Conservation (phyloP, 2,113 vertebrate genomes). For the Corvus moneduloides region DNA sequence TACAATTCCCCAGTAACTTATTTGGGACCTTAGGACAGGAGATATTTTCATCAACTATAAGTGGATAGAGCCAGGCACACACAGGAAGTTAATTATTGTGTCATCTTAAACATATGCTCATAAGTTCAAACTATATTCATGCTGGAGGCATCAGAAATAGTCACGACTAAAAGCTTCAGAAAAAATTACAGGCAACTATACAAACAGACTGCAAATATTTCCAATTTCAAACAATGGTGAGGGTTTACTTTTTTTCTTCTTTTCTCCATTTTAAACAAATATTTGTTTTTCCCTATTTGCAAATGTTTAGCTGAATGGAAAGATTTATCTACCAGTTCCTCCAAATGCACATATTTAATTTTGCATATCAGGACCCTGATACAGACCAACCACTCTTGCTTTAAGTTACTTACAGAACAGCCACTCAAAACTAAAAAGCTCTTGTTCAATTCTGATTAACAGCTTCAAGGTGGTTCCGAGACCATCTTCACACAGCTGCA, state of each 20-base stretch:
- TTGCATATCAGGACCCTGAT: neutral
- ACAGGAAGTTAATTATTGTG: neutral
- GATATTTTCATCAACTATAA: neutral
- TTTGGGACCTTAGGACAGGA: neutral
- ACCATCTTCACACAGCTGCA: neutral
- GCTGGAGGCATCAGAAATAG: neutral
- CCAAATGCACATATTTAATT: conserved; percentile 18
- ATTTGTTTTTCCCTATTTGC: neutral
- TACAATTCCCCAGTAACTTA: neutral
- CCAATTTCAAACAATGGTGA: neutral
- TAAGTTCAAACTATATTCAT: neutral
- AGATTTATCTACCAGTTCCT: neutral
- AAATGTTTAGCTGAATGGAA: neutral
- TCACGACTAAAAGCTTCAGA: neutral
- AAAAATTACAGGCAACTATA: neutral
- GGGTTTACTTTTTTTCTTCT: neutral
- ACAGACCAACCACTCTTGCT: neutral
- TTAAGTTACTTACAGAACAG: neutral
- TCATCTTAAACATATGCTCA: neutral
- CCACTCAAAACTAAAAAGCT: conserved; percentile 26
- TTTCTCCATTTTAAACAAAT: neutral
- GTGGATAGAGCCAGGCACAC: neutral
- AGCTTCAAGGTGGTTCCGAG: neutral
- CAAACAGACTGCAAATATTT: neutral
- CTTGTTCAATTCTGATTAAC: conserved; percentile 14